A percentile compares a stretch with the other conserved stretches of the same genome.
These are phyloP conservation scores for Corticium candelabrum DNA, from an alignment of 37 sponge, comb jelly and placozoan genomes.

Conservation along the genomic window DNA sequence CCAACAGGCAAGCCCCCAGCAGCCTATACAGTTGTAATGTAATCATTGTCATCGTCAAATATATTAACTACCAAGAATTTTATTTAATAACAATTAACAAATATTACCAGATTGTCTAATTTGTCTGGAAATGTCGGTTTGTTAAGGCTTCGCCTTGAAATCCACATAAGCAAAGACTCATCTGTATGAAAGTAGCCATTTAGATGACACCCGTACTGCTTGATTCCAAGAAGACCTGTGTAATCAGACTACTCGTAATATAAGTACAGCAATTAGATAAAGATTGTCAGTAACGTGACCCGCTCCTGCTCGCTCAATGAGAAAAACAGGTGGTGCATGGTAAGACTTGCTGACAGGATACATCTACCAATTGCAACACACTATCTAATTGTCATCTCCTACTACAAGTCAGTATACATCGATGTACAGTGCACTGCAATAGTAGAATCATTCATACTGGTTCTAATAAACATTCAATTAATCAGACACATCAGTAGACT, in stretches of 20 bases:
- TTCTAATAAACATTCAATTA: no score
- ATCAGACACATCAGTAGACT: no score
- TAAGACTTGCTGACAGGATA: slow-evolving; percentile 26
- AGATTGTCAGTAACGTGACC: slow-evolving; percentile 11
- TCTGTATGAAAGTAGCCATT: slow-evolving; percentile 32
- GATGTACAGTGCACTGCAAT: no score
- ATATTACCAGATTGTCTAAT: slow-evolving; percentile 43
- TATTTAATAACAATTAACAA: slow-evolving; percentile 1
- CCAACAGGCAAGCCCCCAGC: slow-evolving; percentile 42
- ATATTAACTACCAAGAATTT: not conserved
- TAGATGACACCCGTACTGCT: slow-evolving; percentile 54
- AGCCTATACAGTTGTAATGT: slow-evolving; percentile 11
- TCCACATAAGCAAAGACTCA: slow-evolving; percentile 42
- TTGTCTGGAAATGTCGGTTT: slow-evolving; percentile 60
- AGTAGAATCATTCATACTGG: no score
- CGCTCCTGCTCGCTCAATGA: slow-evolving; percentile 40
- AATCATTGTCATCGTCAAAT: slow-evolving; percentile 7
- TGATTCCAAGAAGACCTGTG: slow-evolving; percentile 31
- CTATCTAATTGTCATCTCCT: not conserved
- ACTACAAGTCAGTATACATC: no score
- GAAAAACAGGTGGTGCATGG: slow-evolving; percentile 8
- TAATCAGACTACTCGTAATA: not conserved
- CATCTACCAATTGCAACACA: slow-evolving; percentile 1
- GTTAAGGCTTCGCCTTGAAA: slow-evolving; percentile 30
- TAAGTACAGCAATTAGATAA: not conserved